Evolutionary conservation across 2,888 invertebrate species (phyloP), one percentile per base, ranked within the genome.

Genomic region (Drosophila rubida): DNA sequence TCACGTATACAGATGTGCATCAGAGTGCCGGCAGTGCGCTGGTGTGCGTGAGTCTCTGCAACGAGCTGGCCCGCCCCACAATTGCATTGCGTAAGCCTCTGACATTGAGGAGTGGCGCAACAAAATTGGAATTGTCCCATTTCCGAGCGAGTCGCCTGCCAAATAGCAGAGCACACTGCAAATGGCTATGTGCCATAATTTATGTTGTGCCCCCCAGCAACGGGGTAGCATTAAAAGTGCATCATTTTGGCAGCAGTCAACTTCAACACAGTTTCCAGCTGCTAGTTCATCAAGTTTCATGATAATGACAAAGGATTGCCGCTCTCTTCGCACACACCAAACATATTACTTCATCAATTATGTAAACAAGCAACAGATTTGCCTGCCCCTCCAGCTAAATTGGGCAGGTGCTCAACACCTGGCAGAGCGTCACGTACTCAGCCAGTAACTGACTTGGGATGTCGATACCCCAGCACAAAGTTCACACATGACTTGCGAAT

Each of bases 11-110:
- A 30, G 27, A 53, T 42, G 42, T 22, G 41, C 41, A 19, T 13
- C 39, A 53, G 41, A 53, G 41, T 42, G 30, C 27, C 41, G 42
- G 19, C 27, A 19, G 41, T 32, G 25, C 49, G 55, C 49, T 19
- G 13, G 25, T 49, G 37, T 54, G 58, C 30, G 51, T 32, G 27
- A 41, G 50, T 30, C n/a, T 59, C 25, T 45, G 6, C 46, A 50
- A 80, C 80, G 68, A 71, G 75, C 51, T 63, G 50, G 49, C 16
- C 59, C 69, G 51, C 16, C 62, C 53, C 61, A 64, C 16, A 67
- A 75, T 75, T 75, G 75, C 69, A 67, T 78, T 87, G 86, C 86
- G 57, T 79, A 71, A 79, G 68, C 45, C 39, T 67, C 46, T 60
- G 60, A 54, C 62, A 66, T 62, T 64, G 63, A 65, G 68, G 51